A percentile compares a stretch with the other conserved stretches of the same genome.
Conservation (phyloP, 2,888 invertebrate species). For the Metallyticus violacea region DNA sequence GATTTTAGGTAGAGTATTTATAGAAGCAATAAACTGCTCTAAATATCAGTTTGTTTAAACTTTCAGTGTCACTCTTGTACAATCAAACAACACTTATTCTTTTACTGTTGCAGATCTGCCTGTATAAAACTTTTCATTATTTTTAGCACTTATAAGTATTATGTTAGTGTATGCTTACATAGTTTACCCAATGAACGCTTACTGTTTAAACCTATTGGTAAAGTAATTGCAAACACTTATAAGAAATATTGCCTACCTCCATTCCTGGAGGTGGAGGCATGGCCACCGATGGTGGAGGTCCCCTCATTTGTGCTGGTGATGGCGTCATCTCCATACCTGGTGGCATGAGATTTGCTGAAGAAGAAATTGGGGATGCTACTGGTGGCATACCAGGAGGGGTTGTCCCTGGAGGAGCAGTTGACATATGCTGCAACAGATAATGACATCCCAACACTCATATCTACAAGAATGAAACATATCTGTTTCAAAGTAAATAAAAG, state of each 20-base stretch:
- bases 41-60: too few relatives aligned
- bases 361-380: conserved; percentile 19
- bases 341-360: conserved; percentile 25
- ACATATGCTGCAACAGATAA: conserved; percentile 15
- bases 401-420: conserved; percentile 25
- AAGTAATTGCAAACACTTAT: neutral
- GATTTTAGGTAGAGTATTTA: too few relatives aligned
- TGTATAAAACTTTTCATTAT: too few relatives aligned
- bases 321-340: conserved; percentile 36
- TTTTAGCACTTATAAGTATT: too few relatives aligned
- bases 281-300: conserved; percentile 36
- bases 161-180: too few relatives aligned
- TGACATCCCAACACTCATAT: too few relatives aligned
- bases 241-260: conserved; percentile 36
- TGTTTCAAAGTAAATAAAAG: too few relatives aligned
- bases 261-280: conserved; percentile 45
- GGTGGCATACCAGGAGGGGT: conserved; percentile 22
- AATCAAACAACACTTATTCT: too few relatives aligned
- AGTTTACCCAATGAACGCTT: neutral
- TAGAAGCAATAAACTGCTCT: too few relatives aligned
- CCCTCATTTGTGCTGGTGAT: conserved; percentile 44
- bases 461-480: too few relatives aligned
- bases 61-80: too few relatives aligned
- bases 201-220: neutral
- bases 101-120: too few relatives aligned